Percentiles rank a stretch among this genome's conserved stretches.
Evolutionary conservation across 2,797 vertebrate genomes (phyloP).

Genomic region (Megalops cyprinoides): DNA sequence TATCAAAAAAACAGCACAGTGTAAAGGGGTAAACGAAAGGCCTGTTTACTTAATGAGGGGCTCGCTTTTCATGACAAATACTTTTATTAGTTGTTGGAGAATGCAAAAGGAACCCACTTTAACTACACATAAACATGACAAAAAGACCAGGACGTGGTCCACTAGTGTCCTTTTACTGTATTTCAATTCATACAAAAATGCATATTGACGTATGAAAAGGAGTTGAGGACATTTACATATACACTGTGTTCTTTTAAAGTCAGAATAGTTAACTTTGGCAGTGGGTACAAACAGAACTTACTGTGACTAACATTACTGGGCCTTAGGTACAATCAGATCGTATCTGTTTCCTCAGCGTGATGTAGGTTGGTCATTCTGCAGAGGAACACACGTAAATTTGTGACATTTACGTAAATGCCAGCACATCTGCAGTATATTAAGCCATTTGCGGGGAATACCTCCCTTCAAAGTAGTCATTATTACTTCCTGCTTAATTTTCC

Average conservation of each 20-base stretch:
- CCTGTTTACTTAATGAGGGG: not conserved
- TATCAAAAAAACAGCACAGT: slow-evolving; percentile 29
- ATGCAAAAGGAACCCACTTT: not conserved
- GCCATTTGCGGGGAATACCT: not conserved
- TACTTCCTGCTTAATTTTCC: not conserved
- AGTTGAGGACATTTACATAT: not conserved
- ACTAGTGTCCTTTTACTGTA: not conserved
- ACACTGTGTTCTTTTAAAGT: not conserved
- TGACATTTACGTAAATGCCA: slow-evolving; percentile 73
- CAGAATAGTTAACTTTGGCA: not conserved
- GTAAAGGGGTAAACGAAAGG: not conserved
- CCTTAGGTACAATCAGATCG: not conserved
- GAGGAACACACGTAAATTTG: slow-evolving; percentile 58
- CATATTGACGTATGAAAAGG: not conserved
- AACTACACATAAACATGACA: not conserved
- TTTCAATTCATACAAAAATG: not conserved
- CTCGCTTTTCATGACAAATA: not conserved
- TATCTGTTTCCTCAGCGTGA: not conserved
- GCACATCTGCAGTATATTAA: slow-evolving; percentile 25
- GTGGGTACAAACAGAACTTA: not conserved
- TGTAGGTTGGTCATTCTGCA: slow-evolving; percentile 47
- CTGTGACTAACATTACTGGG: not conserved
- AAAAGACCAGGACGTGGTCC: not conserved
- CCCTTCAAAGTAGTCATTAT: not conserved
- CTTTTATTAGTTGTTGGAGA: not conserved